A percentile compares a stretch with the other conserved stretches of the same genome.
Conservation (phyloP, 2,113 vertebrate species). For the Acinonyx jubatus region DNA sequence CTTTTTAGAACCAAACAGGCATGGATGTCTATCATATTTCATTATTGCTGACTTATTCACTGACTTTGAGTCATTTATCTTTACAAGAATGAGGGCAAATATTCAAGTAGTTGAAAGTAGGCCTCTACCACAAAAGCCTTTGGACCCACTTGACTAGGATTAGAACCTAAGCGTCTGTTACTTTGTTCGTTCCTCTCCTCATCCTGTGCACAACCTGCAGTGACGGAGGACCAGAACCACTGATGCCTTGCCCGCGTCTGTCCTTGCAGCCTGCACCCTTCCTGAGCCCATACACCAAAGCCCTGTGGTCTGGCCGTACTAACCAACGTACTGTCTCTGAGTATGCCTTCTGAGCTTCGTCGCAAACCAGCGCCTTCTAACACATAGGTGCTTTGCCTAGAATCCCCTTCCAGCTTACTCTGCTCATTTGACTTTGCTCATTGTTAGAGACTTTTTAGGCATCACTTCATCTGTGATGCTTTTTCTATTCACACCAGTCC, state of each 20-base stretch:
- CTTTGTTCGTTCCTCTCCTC: neutral
- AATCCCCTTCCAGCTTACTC: neutral
- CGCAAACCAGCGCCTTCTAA: neutral
- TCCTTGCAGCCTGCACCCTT: neutral
- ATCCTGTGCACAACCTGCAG: neutral
- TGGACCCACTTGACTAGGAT: neutral
- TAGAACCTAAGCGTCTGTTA: neutral
- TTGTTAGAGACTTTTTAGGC: slow-evolving; percentile 3
- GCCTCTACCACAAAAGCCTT: neutral
- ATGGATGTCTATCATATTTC: neutral
- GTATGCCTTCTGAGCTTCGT: neutral
- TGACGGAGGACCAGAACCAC: neutral
- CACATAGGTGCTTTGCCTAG: neutral
- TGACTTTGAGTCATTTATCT: slow-evolving; percentile 36
- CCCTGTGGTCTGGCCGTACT: neutral
- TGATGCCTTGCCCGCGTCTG: neutral
- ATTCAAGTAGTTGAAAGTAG: neutral
- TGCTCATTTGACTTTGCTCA: neutral
- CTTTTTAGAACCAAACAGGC: slow-evolving; percentile 14
- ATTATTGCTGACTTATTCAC: slow-evolving; percentile 6
- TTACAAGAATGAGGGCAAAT: neutral
- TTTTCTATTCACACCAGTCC: neutral
- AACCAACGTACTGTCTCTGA: neutral
- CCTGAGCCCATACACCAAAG: neutral
- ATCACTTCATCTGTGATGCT: neutral